Evolutionary conservation across 2,113 vertebrate species (phyloP).

Genomic region (Corvus hawaiiensis): DNA sequence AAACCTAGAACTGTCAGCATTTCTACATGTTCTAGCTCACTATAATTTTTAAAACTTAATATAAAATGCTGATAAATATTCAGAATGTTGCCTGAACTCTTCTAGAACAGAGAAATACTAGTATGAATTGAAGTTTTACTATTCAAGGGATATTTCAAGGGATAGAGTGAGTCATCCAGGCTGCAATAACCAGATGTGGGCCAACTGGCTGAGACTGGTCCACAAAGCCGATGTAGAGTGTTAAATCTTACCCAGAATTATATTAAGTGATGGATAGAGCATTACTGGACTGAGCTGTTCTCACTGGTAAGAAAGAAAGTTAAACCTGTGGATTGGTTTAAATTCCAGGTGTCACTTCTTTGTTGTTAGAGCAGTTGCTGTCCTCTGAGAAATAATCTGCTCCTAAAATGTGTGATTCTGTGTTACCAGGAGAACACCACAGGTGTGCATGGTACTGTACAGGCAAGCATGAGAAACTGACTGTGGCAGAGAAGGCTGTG

Average conservation of each 20-base stretch:
- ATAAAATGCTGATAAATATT: not conserved
- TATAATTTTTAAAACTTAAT: not conserved
- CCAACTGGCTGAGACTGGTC: not conserved
- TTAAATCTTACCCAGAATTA: not conserved
- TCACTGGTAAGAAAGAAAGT: not conserved
- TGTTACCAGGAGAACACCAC: not conserved
- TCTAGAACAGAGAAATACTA: not conserved
- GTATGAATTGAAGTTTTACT: not conserved
- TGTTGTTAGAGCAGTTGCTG: not conserved
- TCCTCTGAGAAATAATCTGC: not conserved
- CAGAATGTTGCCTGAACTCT: not conserved
- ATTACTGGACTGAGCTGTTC: not conserved
- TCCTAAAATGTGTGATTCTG: not conserved
- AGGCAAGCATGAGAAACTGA: not conserved
- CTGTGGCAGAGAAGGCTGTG: not conserved
- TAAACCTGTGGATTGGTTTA: not conserved
- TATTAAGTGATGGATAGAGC: not conserved
- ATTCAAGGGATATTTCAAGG: not conserved
- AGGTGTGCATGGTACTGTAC: not conserved
- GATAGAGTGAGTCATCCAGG: not conserved
- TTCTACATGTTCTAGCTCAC: not conserved
- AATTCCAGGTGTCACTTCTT: not conserved
- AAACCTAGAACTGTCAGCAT: not conserved
- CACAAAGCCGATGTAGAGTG: not conserved
- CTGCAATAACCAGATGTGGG: not conserved